phyloP scores from a whole-genome alignment of 2,113 vertebrate species.

The Proterorhinus semilunaris region DNA sequence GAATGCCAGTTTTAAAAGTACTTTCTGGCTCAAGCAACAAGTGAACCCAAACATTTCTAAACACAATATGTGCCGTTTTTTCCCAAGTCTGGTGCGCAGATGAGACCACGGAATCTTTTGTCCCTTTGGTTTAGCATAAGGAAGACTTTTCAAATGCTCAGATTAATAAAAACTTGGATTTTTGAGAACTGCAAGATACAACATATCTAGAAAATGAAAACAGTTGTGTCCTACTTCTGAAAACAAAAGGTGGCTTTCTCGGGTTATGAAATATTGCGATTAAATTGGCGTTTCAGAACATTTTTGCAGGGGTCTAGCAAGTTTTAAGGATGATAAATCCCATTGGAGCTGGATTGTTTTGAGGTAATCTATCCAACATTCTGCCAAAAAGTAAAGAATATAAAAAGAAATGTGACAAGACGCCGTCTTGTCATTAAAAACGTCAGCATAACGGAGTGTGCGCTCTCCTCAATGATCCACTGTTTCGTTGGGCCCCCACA shows the following conservation, averaged over 20 bases:
- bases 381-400: slow-evolving; percentile 5
- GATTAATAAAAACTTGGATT: not conserved
- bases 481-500: slow-evolving; percentile 50
- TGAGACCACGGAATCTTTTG: slow-evolving; percentile 15
- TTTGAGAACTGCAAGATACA: not conserved
- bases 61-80: slow-evolving; percentile 15
- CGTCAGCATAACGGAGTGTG: slow-evolving; percentile 37
- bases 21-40: slow-evolving; percentile 12
- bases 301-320: too few species aligned
- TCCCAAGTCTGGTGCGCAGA: slow-evolving; percentile 41
- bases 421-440: too few species aligned
- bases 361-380: not conserved
- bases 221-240: too few species aligned
- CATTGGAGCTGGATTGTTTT: too few species aligned
- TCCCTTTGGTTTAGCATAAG: not conserved
- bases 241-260: not conserved
- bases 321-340: too few species aligned
- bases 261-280: too few species aligned
- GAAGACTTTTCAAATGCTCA: slow-evolving; percentile 8
- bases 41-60: slow-evolving; percentile 35
- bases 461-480: slow-evolving; percentile 46
- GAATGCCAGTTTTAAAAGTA: slow-evolving; percentile 8
- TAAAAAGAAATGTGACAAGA: slow-evolving; percentile 13
- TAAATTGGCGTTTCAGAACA: too few species aligned
- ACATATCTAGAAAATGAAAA: not conserved